Conservation (phyloP, 2,113 vertebrate genomes). For the Pycnonotus jocosus region DNA sequence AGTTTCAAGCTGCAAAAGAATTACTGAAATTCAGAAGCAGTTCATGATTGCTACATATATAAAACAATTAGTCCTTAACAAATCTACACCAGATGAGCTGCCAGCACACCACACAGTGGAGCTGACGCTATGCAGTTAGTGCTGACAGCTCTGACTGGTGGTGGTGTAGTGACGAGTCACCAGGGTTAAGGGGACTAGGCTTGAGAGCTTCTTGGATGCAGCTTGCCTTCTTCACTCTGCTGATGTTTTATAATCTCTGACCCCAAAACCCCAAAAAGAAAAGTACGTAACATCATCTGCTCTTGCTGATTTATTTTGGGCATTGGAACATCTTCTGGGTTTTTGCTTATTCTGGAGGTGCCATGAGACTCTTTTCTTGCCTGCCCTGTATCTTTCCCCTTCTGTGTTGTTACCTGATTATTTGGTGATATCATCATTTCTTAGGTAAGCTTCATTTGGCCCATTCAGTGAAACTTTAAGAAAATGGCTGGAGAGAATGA, state of each 20-base stretch:
- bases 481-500: neutral
- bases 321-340: neutral
- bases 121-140: fast-evolving
- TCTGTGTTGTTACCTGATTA: neutral
- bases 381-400: neutral
- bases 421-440: neutral
- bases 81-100: neutral
- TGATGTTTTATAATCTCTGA: neutral
- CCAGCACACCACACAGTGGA: neutral
- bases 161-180: neutral
- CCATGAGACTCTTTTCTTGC: neutral
- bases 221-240: neutral
- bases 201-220: neutral
- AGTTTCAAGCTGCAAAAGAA: neutral
- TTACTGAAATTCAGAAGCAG: neutral
- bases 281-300: neutral
- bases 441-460: neutral
- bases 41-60: neutral
- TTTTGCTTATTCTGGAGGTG: neutral
- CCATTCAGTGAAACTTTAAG: neutral
- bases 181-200: neutral
- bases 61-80: neutral
- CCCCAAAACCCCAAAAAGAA: neutral
- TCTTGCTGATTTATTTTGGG: neutral
- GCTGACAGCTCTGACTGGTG: neutral